Percentiles rank a stretch among this genome's conserved stretches.
phyloP scores from a whole-genome alignment of 1,140 invertebrate genomes.

The Ephestia elutella region DNA sequence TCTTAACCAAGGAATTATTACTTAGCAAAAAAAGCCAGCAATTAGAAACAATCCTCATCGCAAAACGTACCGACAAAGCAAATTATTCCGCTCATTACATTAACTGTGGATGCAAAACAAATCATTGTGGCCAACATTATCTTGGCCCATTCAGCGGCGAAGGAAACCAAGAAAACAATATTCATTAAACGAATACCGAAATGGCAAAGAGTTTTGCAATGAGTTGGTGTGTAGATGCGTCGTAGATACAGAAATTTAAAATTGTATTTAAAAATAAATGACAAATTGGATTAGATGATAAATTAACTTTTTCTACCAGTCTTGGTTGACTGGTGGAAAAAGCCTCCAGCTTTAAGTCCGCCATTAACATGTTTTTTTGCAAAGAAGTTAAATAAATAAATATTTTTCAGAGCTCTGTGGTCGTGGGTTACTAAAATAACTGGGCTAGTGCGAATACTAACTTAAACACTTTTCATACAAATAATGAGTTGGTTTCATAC shows the following conservation, averaged over 20 bases:
- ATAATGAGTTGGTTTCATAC: no score
- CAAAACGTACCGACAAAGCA: conserved; percentile 24
- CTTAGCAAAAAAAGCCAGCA: neutral
- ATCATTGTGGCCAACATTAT: conserved; percentile 47
- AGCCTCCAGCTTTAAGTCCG: no score
- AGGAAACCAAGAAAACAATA: conserved; percentile 56
- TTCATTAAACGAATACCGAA: conserved; percentile 70
- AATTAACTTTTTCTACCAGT: no score
- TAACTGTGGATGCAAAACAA: conserved; percentile 35
- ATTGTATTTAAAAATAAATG: neutral
- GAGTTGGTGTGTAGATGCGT: neutral
- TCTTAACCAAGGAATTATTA: neutral
- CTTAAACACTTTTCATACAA: no score
- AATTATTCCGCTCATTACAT: conserved; percentile 35
- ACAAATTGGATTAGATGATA: neutral
- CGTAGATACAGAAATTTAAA: neutral
- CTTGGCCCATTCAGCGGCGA: conserved; percentile 45
- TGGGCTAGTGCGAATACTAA: no score
- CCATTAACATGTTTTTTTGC: no score
- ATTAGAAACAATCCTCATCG: neutral
- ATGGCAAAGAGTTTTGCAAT: conserved; percentile 12
- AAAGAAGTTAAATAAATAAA: no score
- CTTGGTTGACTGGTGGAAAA: no score
- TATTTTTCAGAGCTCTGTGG: no score
- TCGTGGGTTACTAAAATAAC: no score